Percentiles rank a stretch among this genome's conserved stretches.
Conservation (phyloP, 2,797 vertebrate species). For the Serranus cabrilla region DNA sequence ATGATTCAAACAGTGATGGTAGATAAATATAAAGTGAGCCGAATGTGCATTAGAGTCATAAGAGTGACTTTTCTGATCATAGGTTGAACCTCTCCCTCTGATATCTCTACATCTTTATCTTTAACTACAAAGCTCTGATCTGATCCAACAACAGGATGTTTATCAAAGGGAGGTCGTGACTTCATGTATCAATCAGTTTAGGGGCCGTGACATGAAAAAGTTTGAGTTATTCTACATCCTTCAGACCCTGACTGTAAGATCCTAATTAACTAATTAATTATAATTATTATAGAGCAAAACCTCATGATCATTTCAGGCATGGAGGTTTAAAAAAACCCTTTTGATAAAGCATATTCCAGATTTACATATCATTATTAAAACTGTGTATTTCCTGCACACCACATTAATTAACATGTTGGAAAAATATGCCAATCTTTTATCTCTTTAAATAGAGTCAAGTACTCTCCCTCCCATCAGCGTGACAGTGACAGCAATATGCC, state of each 20-base stretch:
- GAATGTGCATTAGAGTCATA: too few relatives aligned
- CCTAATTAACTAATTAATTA: too few relatives aligned
- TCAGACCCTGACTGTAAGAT: background rate
- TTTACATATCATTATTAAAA: background rate
- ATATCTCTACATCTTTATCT: too few relatives aligned
- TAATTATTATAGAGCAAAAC: constrained; percentile 1
- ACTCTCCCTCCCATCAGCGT: background rate
- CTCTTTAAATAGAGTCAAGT: constrained; percentile 39
- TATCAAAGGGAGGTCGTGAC: too few relatives aligned
- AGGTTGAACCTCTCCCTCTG: too few relatives aligned
- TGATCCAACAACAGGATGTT: too few relatives aligned
- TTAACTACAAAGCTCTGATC: too few relatives aligned
- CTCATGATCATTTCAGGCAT: background rate
- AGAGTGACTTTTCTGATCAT: too few relatives aligned
- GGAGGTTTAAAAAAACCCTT: background rate
- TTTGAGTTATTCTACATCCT: background rate
- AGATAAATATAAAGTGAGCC: too few relatives aligned
- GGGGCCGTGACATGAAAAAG: background rate
- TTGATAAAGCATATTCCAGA: background rate
- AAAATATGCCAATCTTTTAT: constrained; percentile 5
- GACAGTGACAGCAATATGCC: constrained; percentile 32
- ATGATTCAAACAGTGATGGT: too few relatives aligned
- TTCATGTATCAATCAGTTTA: too few relatives aligned
- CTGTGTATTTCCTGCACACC: background rate
- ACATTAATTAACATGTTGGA: background rate